A percentile compares a stretch with the other conserved stretches of the same genome.
These are phyloP conservation scores for Elgaria multicarinata DNA, from an alignment of 2,113 vertebrate species.

Conservation along the genomic window DNA sequence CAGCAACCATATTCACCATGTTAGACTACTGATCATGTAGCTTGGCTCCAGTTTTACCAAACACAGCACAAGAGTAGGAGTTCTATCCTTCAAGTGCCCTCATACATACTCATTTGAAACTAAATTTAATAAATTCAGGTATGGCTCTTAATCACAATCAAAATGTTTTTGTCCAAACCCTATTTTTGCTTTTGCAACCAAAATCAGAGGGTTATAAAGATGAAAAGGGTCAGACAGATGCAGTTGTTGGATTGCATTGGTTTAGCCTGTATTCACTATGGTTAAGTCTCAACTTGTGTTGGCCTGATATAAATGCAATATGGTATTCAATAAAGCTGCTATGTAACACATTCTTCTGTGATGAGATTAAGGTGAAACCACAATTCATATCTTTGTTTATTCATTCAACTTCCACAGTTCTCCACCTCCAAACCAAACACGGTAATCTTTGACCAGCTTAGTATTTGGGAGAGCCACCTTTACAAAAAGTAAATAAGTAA, in stretches of 20 bases:
- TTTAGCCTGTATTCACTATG: neutral
- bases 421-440: slow-evolving; percentile 25
- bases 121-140: neutral
- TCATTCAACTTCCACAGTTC: neutral
- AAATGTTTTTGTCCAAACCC: neutral
- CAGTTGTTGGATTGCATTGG: neutral
- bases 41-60: neutral
- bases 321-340: neutral
- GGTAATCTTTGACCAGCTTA: neutral
- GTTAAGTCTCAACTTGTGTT: neutral
- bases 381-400: neutral
- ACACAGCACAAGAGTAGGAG: neutral
- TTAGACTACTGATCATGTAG: neutral
- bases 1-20: neutral
- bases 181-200: neutral
- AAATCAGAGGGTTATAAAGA: neutral
- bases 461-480: neutral
- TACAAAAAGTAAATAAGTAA: slow-evolving; percentile 6
- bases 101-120: neutral
- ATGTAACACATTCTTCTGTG: neutral
- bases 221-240: neutral
- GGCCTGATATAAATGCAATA: neutral
- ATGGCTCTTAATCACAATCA: neutral
- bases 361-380: neutral
- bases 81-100: neutral